Conservation (phyloP, 2,888 invertebrate species). For the Noctua fimbriata region DNA sequence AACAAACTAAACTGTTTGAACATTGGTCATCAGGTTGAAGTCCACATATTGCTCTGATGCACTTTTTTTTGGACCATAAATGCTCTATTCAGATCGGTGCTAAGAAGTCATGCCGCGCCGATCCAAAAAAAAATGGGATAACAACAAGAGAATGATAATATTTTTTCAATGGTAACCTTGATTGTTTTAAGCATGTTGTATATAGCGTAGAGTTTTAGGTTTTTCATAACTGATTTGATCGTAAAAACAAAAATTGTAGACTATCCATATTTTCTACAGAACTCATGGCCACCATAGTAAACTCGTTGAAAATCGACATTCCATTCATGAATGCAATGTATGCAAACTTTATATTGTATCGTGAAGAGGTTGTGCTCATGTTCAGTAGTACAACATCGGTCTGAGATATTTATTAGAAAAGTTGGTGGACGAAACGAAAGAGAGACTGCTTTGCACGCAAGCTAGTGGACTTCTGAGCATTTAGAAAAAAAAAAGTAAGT, state of each 20-base stretch:
- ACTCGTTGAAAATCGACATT: slow-evolving; percentile 24
- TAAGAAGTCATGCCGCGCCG: neutral
- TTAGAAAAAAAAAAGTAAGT: neutral
- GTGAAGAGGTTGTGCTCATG: neutral
- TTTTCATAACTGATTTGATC: neutral
- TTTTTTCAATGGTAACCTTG: neutral
- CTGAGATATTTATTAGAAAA: slow-evolving; percentile 1
- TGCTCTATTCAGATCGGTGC: too few relatives aligned
- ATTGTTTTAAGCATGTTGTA: neutral
- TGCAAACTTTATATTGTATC: slow-evolving; percentile 18
- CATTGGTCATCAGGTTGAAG: too few relatives aligned
- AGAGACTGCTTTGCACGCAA: neutral
- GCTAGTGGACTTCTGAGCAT: neutral
- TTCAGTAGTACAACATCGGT: slow-evolving; percentile 21
- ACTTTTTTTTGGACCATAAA: too few relatives aligned
- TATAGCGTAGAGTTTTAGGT: neutral
- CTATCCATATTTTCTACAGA: neutral
- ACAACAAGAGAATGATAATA: neutral
- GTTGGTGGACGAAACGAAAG: neutral
- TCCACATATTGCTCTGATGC: too few relatives aligned
- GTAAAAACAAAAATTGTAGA: neutral
- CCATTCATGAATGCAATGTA: slow-evolving; percentile 33
- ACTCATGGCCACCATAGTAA: neutral
- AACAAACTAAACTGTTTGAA: too few relatives aligned
- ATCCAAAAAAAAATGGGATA: too few relatives aligned